These are phyloP conservation scores for Agrotis exclamationis DNA, from an alignment of 2,888 invertebrate species.

Conservation along the genomic window DNA sequence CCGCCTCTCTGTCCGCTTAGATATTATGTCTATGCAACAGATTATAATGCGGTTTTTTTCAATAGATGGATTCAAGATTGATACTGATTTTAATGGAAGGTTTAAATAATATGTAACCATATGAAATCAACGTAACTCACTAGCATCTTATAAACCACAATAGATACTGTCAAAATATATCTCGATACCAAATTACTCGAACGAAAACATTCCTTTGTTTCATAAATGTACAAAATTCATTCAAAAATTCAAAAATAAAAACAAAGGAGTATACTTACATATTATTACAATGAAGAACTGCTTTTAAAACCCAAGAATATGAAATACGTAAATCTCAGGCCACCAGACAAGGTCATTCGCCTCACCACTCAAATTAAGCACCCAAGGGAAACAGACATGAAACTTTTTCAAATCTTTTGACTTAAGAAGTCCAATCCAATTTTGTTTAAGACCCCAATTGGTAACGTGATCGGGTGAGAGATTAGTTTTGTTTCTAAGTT, in stretches of 20 bases:
- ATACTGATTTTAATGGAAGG: too few relatives aligned
- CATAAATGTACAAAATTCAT: neutral
- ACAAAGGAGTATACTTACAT: neutral
- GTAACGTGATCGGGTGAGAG: slow-evolving; percentile 28
- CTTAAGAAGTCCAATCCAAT: slow-evolving; percentile 33
- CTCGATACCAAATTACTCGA: neutral
- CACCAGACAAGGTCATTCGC: neutral
- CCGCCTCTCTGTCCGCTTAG: too few relatives aligned
- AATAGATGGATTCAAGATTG: too few relatives aligned
- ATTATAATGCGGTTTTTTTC: too few relatives aligned
- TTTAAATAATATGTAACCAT: too few relatives aligned
- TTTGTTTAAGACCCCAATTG: slow-evolving; percentile 39
- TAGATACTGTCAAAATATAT: neutral
- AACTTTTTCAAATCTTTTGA: slow-evolving; percentile 44
- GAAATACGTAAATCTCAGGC: slow-evolving; percentile 1
- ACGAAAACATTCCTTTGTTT: neutral
- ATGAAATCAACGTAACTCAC: too few relatives aligned
- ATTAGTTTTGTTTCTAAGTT: slow-evolving; percentile 43
- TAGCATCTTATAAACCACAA: neutral
- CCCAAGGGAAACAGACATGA: neutral
- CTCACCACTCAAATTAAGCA: slow-evolving; percentile 13
- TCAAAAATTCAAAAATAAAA: too few relatives aligned
- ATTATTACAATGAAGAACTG: neutral
- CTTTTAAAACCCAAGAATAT: slow-evolving; percentile 1
- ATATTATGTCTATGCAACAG: too few relatives aligned